Percentiles rank a stretch among this genome's conserved stretches.
Evolutionary conservation across 2,888 invertebrate species (phyloP).

Genomic region (Xestia xanthographa): DNA sequence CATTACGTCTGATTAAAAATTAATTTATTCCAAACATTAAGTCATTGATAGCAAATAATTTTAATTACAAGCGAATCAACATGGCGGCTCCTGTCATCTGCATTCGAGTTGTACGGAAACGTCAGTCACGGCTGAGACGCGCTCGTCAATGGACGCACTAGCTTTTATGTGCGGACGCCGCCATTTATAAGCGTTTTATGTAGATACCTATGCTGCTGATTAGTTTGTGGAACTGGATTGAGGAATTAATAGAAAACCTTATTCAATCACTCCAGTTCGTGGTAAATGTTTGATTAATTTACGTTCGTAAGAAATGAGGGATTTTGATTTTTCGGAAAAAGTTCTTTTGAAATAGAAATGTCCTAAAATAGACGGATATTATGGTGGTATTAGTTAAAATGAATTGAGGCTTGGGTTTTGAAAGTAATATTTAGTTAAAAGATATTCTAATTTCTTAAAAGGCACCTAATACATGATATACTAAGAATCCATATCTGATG

Average conservation of each 20-base stretch:
- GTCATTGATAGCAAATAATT: constrained; percentile 56
- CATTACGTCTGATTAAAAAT: constrained; percentile 49
- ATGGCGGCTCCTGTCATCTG: constrained; percentile 59
- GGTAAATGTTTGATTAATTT: not conserved
- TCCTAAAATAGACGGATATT: not conserved
- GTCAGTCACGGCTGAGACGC: constrained; percentile 54
- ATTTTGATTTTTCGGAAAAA: not conserved
- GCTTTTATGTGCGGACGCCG: constrained; percentile 26
- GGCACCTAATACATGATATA: too few relatives aligned
- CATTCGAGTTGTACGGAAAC: constrained; percentile 59
- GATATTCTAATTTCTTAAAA: not conserved
- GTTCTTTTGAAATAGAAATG: not conserved
- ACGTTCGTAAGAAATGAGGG: not conserved
- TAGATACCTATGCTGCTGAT: constrained; percentile 23
- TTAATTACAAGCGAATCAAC: constrained; percentile 48
- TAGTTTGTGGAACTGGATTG: constrained; percentile 25
- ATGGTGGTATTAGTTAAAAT: not conserved
- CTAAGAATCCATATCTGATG: not conserved
- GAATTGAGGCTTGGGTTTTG: not conserved
- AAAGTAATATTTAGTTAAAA: not conserved
- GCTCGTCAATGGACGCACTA: constrained; percentile 19
- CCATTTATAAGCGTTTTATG: constrained; percentile 11
- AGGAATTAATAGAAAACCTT: constrained; percentile 17
- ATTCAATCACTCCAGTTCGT: not conserved
- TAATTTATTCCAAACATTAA: constrained; percentile 46